Evolutionary conservation across 2,113 vertebrate species (phyloP).

Genomic region (Terrapene triunguis): DNA sequence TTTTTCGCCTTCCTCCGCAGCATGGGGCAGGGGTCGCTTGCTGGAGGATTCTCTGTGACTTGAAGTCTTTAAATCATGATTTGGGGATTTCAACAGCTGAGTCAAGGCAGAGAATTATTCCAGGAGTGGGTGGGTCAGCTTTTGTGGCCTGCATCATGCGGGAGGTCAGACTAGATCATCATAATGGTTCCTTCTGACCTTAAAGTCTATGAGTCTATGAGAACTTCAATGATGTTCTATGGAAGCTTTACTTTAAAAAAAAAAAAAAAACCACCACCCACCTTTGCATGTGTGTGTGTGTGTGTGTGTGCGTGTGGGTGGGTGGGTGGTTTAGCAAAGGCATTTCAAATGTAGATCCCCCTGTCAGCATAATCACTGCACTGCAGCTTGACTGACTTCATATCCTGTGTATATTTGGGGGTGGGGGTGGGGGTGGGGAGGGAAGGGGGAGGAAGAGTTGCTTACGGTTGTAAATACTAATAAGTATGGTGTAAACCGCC

Average conservation of each 20-base stretch:
- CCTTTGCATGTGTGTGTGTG: neutral
- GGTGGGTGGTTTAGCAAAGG: neutral
- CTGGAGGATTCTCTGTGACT: too few species aligned
- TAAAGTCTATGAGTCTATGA: too few species aligned
- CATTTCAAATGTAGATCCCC: neutral
- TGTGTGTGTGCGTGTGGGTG: too few species aligned
- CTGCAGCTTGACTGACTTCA: neutral
- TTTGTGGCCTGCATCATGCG: too few species aligned
- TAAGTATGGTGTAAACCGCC: neutral
- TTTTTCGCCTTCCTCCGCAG: too few species aligned
- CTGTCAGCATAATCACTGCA: neutral
- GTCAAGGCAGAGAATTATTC: too few species aligned
- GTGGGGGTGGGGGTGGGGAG: neutral
- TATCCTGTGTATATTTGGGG: neutral
- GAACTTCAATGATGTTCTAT: neutral
- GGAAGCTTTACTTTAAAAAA: neutral
- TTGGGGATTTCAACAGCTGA: too few species aligned
- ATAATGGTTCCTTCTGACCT: too few species aligned
- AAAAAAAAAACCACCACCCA: neutral
- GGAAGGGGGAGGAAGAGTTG: neutral
- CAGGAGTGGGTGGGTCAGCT: too few species aligned
- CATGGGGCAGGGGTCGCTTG: too few species aligned
- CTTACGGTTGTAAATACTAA: conserved; percentile 3
- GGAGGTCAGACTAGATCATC: too few species aligned
- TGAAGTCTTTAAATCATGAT: too few species aligned